These are phyloP conservation scores for Taxidea taxus DNA, from an alignment of 2,113 vertebrate species.

Conservation along the genomic window DNA sequence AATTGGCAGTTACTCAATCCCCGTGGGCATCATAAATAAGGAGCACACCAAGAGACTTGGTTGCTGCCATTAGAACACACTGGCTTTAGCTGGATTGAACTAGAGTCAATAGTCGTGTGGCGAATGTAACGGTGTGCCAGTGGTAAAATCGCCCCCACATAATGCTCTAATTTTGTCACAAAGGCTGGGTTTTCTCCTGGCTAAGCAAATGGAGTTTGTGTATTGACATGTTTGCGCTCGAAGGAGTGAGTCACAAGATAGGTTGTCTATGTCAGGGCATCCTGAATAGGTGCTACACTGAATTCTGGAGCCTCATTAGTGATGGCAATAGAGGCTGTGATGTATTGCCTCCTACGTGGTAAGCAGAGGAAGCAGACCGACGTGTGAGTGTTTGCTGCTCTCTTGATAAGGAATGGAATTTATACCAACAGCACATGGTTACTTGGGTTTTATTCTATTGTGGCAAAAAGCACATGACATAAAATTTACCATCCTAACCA, in stretches of 20 bases:
- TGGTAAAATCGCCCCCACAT: neutral
- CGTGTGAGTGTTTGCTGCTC: neutral
- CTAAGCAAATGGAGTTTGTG: neutral
- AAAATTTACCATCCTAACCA: neutral
- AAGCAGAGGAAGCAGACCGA: neutral
- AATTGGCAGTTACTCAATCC: constrained; percentile 33
- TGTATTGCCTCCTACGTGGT: neutral
- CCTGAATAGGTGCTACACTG: neutral
- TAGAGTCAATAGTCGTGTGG: neutral
- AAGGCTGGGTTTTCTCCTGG: neutral
- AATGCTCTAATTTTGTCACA: neutral
- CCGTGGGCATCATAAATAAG: neutral
- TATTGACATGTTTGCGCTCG: neutral
- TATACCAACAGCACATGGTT: neutral
- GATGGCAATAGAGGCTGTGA: neutral
- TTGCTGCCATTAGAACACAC: neutral
- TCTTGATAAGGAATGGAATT: no score
- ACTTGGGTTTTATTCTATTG: neutral
- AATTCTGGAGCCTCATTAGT: neutral
- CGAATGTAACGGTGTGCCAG: neutral
- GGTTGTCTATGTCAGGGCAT: neutral
- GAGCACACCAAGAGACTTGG: neutral
- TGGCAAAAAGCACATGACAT: no score
- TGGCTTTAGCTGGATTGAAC: constrained; percentile 41
- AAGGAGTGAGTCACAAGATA: neutral